Evolutionary conservation across 2,797 vertebrate species (phyloP).

Genomic region (Gambelia wislizenii): DNA sequence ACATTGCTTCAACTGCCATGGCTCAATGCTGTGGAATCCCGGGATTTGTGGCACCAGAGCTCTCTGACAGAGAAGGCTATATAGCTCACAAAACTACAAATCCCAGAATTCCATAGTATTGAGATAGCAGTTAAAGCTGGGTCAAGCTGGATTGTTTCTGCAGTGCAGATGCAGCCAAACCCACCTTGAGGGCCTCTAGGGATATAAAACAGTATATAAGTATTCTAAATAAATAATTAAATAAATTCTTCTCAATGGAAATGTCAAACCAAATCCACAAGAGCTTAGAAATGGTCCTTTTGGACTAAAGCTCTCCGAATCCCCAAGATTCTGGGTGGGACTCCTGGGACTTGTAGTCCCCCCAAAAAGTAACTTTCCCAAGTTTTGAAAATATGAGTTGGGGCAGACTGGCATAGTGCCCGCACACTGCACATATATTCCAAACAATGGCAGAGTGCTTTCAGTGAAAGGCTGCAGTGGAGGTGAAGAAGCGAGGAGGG

Average conservation of each 20-base stretch:
- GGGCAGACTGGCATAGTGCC: background rate
- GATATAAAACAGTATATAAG: background rate
- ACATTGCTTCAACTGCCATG: too few relatives aligned
- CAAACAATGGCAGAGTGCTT: background rate
- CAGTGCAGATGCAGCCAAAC: too few relatives aligned
- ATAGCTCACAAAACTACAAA: too few relatives aligned
- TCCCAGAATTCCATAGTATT: too few relatives aligned
- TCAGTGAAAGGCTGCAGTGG: slow-evolving; percentile 16
- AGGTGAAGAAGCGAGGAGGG: background rate
- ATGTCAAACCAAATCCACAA: background rate
- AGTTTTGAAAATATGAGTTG: background rate
- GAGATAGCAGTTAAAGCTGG: too few relatives aligned
- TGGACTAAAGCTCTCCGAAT: too few relatives aligned
- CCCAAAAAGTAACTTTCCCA: background rate
- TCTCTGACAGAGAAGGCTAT: too few relatives aligned
- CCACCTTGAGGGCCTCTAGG: background rate
- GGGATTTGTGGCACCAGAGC: too few relatives aligned
- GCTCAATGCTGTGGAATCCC: too few relatives aligned
- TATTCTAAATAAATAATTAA: background rate
- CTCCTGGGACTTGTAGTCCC: background rate
- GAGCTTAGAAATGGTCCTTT: too few relatives aligned
- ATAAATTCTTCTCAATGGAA: background rate
- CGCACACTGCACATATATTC: background rate
- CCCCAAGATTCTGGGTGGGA: background rate
- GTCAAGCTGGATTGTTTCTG: too few relatives aligned